Evolutionary conservation across 2,797 vertebrate genomes (phyloP).

Genomic region (Petrocephalus sullivani): DNA sequence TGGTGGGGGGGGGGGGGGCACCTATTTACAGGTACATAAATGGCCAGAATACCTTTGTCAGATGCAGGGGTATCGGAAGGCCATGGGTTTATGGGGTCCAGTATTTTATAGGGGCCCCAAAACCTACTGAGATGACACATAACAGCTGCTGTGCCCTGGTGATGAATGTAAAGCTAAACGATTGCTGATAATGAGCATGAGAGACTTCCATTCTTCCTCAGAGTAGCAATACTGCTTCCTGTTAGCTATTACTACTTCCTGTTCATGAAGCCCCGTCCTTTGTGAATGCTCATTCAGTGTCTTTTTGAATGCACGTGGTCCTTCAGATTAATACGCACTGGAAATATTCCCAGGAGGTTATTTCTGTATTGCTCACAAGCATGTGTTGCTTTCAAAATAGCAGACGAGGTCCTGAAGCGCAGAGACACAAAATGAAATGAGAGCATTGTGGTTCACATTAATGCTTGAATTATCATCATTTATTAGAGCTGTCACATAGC

Average conservation of each 20-base stretch:
- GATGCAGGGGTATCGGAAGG: neutral
- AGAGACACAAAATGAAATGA: neutral
- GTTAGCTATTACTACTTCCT: neutral
- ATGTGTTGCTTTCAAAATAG: neutral
- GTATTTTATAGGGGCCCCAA: neutral
- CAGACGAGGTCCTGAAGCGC: neutral
- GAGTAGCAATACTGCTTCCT: neutral
- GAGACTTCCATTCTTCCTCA: neutral
- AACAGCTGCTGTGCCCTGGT: neutral
- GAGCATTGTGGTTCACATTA: constrained; percentile 20
- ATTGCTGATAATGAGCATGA: neutral
- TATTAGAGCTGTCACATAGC: constrained; percentile 67
- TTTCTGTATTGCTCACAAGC: neutral
- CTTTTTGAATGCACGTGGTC: neutral
- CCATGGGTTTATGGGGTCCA: neutral
- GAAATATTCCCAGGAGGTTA: neutral
- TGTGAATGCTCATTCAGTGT: neutral
- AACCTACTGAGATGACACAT: neutral
- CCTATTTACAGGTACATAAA: neutral
- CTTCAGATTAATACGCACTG: neutral
- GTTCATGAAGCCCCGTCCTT: neutral
- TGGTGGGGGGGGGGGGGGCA: neutral
- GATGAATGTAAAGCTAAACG: neutral
- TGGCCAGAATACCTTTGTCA: neutral
- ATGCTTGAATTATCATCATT: constrained; percentile 58